A percentile compares a stretch with the other conserved stretches of the same genome.
Conservation (phyloP, 92 coral and sea anemone species). For the Palythoa grandiflora region DNA sequence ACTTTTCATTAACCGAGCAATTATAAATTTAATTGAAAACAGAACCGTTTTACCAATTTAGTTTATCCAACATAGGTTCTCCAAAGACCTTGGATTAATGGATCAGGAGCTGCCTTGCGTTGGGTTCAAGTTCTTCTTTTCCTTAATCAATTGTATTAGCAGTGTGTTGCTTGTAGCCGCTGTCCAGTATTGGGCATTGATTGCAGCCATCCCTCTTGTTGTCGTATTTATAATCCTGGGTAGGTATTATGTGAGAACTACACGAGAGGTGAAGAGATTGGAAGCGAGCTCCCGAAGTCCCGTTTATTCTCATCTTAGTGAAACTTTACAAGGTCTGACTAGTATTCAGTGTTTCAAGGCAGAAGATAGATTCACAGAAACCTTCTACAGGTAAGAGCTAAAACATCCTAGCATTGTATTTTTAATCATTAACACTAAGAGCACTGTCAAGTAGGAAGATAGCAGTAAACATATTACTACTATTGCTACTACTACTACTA, state of each 20-base stretch:
- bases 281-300: conserved; percentile 66
- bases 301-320: conserved; percentile 59
- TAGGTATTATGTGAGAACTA: conserved; percentile 56
- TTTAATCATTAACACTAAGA: not conserved
- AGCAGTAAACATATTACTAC: not conserved
- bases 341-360: conserved; percentile 49
- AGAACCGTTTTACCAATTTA: not conserved
- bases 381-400: conserved; percentile 29
- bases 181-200: conserved; percentile 55
- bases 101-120: conserved; percentile 34
- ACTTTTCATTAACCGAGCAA: too few relatives aligned
- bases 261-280: conserved; percentile 57
- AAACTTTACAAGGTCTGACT: conserved; percentile 60
- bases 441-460: not conserved
- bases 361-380: conserved; percentile 30
- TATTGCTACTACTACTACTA: not conserved
- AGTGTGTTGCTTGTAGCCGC: conserved; percentile 48
- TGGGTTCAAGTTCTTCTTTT: conserved; percentile 43
- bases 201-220: conserved; percentile 60
- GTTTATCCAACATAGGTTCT: conserved; percentile 2
- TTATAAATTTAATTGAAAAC: not conserved
- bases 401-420: too few relatives aligned
- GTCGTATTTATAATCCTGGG: conserved; percentile 53
- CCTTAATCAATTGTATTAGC: conserved; percentile 37
- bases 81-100: conserved; percentile 44